Base-by-base conservation (phyloP, 2,797 vertebrate species). In the Dendrocincla tyrannina region DNA sequence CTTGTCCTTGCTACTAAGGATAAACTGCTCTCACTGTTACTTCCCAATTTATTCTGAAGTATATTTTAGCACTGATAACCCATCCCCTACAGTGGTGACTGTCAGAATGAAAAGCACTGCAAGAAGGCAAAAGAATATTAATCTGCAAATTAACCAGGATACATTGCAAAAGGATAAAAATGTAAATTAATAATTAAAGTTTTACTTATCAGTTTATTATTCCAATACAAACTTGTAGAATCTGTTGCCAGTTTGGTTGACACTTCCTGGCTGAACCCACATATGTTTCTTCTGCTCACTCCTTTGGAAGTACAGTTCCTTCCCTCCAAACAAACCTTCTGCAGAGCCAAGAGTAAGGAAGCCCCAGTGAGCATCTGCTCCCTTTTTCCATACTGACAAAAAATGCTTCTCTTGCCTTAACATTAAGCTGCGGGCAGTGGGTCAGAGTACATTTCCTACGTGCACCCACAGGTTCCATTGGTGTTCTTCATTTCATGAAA, bases 11-110 rank as follows among this genome's bases (percentile, higher is more conserved):
- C 4, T n/a, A 55, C 58, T 19, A 10, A 50, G 88, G 85, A 79
- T 68, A 84, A 91, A 55, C 41, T 49, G 37, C 23, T 89, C 53
- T 84, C 46, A 10, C 37, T 50, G 39, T 50, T 95, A 83, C 73
- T 60, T 83, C 90, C 78, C 70, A 81, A 53, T 75, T 87, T 77
- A 89, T 93, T 79, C 11, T 58, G 22, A 94, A 91, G 39, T 69
- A 56, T 89, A 84, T 96, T 79, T 73, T 88, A 96, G 84, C 68
- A 75, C 37, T 32, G 55, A 89, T 66, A 94, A 94, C 50, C 88
- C 91, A 95, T 42, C 27, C 56, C 59, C 55, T 88, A 96, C 80
- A 17, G 77, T 56, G 15, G 27, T 78, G 19, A 75, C 42, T 32
- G 37, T 62, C 42, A 60, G 2, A 55, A 17, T n/a, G 15, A 60